Evolutionary conservation across 1,140 invertebrate genomes (phyloP).

Genomic region (Penaeus japonicus): DNA sequence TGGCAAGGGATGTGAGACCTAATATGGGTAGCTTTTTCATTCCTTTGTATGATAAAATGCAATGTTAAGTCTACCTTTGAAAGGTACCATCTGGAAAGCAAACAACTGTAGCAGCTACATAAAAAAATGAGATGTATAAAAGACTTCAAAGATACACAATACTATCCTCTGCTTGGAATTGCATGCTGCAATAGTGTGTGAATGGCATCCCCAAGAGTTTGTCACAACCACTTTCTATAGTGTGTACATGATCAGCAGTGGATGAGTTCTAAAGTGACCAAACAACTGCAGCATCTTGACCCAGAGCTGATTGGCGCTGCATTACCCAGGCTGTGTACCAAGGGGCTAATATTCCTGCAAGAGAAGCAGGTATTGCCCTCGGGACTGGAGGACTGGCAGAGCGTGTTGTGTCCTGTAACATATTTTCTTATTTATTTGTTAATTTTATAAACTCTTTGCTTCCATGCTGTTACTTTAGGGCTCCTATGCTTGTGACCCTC

Average conservation of each 20-base stretch:
- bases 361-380: too few species aligned
- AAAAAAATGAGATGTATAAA: background rate
- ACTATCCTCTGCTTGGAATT: too few species aligned
- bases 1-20: background rate
- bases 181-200: too few species aligned
- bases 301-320: background rate
- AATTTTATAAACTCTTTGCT: slow-evolving; percentile 48
- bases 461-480: slow-evolving; percentile 32
- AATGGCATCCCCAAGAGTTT: too few species aligned
- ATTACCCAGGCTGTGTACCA: slow-evolving; percentile 22
- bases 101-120: slow-evolving; percentile 39
- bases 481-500: background rate
- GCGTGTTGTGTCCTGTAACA: slow-evolving; percentile 30
- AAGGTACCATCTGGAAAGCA: slow-evolving; percentile 26
- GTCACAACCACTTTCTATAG: too few species aligned
- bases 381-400: background rate
- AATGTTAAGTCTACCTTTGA: background rate
- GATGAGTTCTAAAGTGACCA: background rate
- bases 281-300: slow-evolving; percentile 8
- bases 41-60: slow-evolving; percentile 34
- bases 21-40: slow-evolving; percentile 42
- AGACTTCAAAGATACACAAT: background rate
- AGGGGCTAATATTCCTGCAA: background rate
- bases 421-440: slow-evolving; percentile 57
- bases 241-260: background rate